Base-by-base conservation (phyloP, 1,140 invertebrate species). In the Vanessa atalanta region DNA sequence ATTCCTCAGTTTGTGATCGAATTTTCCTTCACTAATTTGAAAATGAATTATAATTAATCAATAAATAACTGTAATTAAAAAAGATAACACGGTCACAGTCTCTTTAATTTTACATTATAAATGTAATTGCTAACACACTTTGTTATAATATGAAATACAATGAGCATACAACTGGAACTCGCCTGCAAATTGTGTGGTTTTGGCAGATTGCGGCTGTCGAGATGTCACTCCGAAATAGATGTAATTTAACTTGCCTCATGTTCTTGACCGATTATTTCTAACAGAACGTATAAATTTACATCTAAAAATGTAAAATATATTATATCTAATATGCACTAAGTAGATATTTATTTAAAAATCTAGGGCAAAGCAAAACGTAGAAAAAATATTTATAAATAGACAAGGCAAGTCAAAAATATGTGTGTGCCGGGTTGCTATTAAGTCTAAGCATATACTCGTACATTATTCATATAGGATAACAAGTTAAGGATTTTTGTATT, bases 141-240 rank as follows among this genome's bases (percentile, higher is more conserved):
- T 12, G 13, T 0, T 15, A 47, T 43, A 65, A 65, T 50, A 65
- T 50, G 7, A 50, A 51, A 66, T 66, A 51, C 23, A 14, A 66
- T 57, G 23, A 57, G 20, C 20, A 11, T 66, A 15, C 26, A 16
- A 37, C 26, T 12, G 13, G 20, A 61, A 72, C 64, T 57, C 70
- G 37, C 37, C 51, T 65, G 70, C 70, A 72, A 72, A 72, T 72
- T 64, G 70, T 72, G 70, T 47, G 70, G 70, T 65, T 47, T 65
- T 63, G 20, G 64, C 64, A 50, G 64, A 55, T 51, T 72, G 70
- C 43, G 70, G 70, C 51, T 63, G 70, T 55, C 51, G 20, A 50
- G 68, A 65, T 63, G 70, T 51, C 64, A 72, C 48, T 72, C 68
- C 57, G 57, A 65, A 72, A 72, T 72, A 63, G 63, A 57, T 50